phyloP scores from a whole-genome alignment of 37 sponge, comb jelly and placozoan species.

The Trichoplax adhaerens region DNA sequence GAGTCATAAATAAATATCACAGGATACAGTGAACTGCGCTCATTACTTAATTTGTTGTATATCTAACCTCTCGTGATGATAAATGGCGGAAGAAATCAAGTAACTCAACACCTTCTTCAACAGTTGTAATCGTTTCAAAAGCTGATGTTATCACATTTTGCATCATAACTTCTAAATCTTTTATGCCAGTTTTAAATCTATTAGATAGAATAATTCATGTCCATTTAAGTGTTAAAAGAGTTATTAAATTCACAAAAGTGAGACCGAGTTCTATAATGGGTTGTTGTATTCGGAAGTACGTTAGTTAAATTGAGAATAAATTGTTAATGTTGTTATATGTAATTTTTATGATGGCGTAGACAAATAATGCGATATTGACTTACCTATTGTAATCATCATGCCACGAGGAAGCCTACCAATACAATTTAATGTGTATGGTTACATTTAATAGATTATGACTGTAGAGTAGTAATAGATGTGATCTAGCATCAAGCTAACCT shows the following conservation, averaged over 20 bases:
- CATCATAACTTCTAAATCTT: conserved; percentile 96
- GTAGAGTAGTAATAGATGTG: background rate
- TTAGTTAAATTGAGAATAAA: no score
- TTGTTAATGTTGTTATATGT: no score
- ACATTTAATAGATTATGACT: background rate
- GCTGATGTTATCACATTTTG: conserved; percentile 81
- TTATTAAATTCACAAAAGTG: background rate
- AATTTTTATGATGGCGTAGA: no score
- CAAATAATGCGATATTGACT: background rate
- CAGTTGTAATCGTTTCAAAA: conserved; percentile 59
- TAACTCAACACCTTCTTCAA: conserved; percentile 81
- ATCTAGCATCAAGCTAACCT: conserved; percentile 14
- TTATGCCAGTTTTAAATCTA: conserved; percentile 63
- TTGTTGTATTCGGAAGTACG: no score
- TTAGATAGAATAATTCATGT: conserved; percentile 51
- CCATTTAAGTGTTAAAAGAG: conserved; percentile 2
- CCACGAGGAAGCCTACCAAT: conserved; percentile 8
- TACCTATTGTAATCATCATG: conserved; percentile 30
- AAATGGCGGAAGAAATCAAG: conserved; percentile 77
- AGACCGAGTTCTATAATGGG: no score
- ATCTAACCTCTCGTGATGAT: conserved; percentile 65
- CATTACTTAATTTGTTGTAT: background rate
- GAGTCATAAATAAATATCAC: no score
- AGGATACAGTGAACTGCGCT: no score
- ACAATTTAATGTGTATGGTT: background rate